Base-by-base conservation (phyloP, 2,797 vertebrate species). In the Hapalemur alaotrensis region DNA sequence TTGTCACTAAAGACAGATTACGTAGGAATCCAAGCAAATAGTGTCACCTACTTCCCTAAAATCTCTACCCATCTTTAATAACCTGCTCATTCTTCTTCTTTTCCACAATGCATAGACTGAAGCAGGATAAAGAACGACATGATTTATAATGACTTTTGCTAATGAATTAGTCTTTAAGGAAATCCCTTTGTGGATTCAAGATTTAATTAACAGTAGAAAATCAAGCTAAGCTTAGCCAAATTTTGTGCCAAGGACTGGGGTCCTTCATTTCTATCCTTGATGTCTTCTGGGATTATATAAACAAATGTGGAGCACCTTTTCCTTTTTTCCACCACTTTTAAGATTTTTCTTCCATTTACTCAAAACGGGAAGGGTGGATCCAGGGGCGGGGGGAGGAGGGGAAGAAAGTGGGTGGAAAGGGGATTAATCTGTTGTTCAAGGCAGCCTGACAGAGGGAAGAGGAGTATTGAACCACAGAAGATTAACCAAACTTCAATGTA, bases 401-500 rank as follows among this genome's bases (percentile, higher is more conserved):
- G 89, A 86, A 81, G 80, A 95, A 78, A 97, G 96, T 85, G 28
- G 28, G 97, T 92, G 95, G 85, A 82, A 89, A 84, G 13, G 97
- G 96, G 98, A 98, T 98, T 99, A 99, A 99, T 99, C 97, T 98
- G 98, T 98, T 99, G 97, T 98, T 98, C 97, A 97, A 98, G 97
- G 97, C 96, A 98, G 95, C 94, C 98, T 98, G 98, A 98, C 98
- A 98, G 97, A 97, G 95, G 96, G 98, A 98, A 98, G 98, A 98
- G 98, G 98, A 98, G 98, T 99, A 99, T 98, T 98, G 98, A 99
- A 98, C 98, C 98, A 98, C 96, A 97, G 97, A 97, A 98, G 99
- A 99, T 99, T 99, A 99, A 98, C 96, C 95, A 96, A 98, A 98
- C 98, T 99, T 99, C 98, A 98, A 96, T 98, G 98, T 98, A 98